Evolutionary conservation across 2,888 invertebrate genomes (phyloP), one percentile per base, ranked within the genome.

Genomic region (Drosophila quinaria): DNA sequence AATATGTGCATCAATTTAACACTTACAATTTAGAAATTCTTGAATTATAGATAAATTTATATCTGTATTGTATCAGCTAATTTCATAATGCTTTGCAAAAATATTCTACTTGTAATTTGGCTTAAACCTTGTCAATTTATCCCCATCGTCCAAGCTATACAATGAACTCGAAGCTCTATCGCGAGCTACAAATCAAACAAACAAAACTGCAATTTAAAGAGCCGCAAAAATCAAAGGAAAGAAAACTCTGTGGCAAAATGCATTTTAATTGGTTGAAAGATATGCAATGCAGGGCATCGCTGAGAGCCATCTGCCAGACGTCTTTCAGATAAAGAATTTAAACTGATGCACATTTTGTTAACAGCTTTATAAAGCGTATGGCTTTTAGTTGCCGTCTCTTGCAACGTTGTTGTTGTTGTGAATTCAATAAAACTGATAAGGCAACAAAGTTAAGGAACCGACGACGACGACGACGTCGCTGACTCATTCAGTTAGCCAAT

Each of bases 331-430:
- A 90, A 90, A 84, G 87, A 90, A 87, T 90, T 90, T 91, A 89
- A 91, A 90, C 90, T 90, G 91, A 90, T 90, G 90, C 89, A 87
- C 87, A 91, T 89, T 90, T 89, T 89, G 90, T 90, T 90, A 90
- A 90, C 90, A 91, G 91, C 91, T 90, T 89, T 90, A 90, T 90
- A 88, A 85, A 90, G 82, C 77, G 82, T 74, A 80, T 77, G 80
- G 81, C 87, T 84, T 86, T 89, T 84, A 81, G 78, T 74, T 69
- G 69, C 52, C 56, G 49, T 51, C 42, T 31, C 35, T 35, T 42
- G 10, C 4, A 31, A 5, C 17, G 65, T 31, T 47, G 50, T 31
- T 25, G 25, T 25, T 25, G 25, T 25, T 25, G 25, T 22, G 78
- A 76, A 71, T 60, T 74, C 84, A 82, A 87, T 90, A 90, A 90